Evolutionary conservation across 2,888 invertebrate species (phyloP).

Genomic region (Dione juno): DNA sequence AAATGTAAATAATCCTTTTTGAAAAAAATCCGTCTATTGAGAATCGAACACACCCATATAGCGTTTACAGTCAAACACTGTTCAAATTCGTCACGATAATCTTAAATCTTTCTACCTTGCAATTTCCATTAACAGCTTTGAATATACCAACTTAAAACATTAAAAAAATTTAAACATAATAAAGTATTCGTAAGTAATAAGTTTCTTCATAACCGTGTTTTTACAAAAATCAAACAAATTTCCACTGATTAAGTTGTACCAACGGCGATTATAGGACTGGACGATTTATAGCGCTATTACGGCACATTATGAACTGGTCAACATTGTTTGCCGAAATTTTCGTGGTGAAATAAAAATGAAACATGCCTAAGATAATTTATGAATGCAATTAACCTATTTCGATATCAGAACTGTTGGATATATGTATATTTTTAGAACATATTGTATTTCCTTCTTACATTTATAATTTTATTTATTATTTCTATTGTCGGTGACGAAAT

Average conservation of each 20-base stretch:
- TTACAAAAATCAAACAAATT: constrained; percentile 26
- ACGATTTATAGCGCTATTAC: constrained; percentile 36
- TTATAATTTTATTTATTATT: background rate
- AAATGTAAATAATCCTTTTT: no score
- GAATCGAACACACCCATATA: no score
- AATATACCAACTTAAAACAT: no score
- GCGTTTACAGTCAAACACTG: no score
- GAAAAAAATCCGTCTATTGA: no score
- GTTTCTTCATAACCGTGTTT: background rate
- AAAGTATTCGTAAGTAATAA: background rate
- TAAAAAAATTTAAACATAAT: no score
- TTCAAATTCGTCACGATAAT: no score
- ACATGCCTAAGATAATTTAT: constrained; percentile 16
- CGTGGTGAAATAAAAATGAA: constrained; percentile 25
- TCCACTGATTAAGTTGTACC: constrained; percentile 40
- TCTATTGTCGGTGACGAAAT: no score
- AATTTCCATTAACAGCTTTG: no score
- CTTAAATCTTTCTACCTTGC: no score
- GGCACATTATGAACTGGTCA: constrained; percentile 30
- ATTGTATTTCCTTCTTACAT: background rate
- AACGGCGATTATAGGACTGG: constrained; percentile 32
- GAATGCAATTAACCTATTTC: constrained; percentile 28
- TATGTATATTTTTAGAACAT: background rate
- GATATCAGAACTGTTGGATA: background rate
- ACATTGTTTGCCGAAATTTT: constrained; percentile 38